phyloP scores from a whole-genome alignment of 1,140 invertebrate species.

The Ceratosolen fusciceps region DNA sequence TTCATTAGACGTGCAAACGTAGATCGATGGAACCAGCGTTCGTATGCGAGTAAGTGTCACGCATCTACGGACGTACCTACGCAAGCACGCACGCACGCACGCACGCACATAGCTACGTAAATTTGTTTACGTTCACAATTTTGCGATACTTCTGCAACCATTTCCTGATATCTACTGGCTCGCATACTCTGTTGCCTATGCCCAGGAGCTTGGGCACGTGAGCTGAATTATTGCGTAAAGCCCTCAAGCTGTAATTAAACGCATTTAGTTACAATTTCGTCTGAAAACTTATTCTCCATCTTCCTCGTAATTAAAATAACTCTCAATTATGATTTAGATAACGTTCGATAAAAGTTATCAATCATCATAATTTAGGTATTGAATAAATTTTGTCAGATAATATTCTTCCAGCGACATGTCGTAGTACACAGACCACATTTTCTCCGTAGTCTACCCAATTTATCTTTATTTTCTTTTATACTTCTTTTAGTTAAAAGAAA shows the following conservation, averaged over 20 bases:
- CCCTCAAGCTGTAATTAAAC: not conserved
- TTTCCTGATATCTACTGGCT: not conserved
- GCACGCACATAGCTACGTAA: not conserved
- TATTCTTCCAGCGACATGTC: too few species aligned
- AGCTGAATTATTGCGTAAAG: not conserved
- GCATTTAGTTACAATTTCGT: not conserved
- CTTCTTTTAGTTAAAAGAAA: not conserved
- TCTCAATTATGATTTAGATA: not conserved
- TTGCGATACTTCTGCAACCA: not conserved
- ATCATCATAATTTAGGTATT: not conserved
- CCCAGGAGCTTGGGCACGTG: not conserved
- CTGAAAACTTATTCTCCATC: not conserved
- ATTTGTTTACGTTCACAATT: too few species aligned
- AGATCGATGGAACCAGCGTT: slow-evolving; percentile 28
- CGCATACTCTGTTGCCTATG: not conserved
- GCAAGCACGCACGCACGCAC: slow-evolving; percentile 21
- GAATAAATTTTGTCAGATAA: not conserved
- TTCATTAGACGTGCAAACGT: slow-evolving; percentile 1
- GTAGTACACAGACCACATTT: too few species aligned
- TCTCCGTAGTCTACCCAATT: not conserved
- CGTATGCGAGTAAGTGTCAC: slow-evolving; percentile 41
- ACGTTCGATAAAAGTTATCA: not conserved
- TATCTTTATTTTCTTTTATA: not conserved
- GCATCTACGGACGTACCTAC: not conserved
- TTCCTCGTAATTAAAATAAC: not conserved